Evolutionary conservation across 35 echinoderm and acorn worm genomes (phyloP).

Genomic region (Hemicentrotus pulcherrimus): DNA sequence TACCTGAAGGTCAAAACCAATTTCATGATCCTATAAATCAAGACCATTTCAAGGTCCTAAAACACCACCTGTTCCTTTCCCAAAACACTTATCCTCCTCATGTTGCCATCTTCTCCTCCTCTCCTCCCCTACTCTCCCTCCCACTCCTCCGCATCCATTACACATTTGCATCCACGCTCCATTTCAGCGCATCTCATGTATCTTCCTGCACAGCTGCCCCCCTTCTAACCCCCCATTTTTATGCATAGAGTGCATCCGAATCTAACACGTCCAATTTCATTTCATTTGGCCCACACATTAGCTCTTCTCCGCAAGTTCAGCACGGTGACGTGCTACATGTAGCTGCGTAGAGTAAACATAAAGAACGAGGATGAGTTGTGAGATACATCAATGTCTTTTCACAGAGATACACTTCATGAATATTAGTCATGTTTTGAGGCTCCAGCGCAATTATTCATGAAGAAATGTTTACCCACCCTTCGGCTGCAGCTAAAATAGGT

Average conservation of each 20-base stretch:
- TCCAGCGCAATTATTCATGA: not conserved
- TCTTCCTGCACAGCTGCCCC: not conserved
- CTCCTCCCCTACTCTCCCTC: not conserved
- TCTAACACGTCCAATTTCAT: constrained; percentile 18
- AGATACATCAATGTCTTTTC: not conserved
- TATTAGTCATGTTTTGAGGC: not conserved
- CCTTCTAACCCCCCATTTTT: not conserved
- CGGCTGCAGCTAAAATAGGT: no score
- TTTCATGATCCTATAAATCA: not conserved
- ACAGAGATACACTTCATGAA: not conserved
- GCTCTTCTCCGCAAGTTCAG: not conserved
- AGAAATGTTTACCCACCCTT: not conserved
- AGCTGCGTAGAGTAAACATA: not conserved
- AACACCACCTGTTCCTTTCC: constrained; percentile 8
- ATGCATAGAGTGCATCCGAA: not conserved
- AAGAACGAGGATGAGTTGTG: not conserved
- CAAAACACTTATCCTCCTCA: not conserved
- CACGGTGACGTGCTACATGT: not conserved
- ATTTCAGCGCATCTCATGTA: not conserved
- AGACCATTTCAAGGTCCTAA: not conserved
- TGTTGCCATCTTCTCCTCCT: not conserved
- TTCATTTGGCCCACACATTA: constrained; percentile 16
- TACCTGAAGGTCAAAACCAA: not conserved
- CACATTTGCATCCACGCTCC: not conserved
- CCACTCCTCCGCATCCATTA: not conserved